Conservation (phyloP, 2,113 vertebrate species). For the Onychostruthus taczanowskii region DNA sequence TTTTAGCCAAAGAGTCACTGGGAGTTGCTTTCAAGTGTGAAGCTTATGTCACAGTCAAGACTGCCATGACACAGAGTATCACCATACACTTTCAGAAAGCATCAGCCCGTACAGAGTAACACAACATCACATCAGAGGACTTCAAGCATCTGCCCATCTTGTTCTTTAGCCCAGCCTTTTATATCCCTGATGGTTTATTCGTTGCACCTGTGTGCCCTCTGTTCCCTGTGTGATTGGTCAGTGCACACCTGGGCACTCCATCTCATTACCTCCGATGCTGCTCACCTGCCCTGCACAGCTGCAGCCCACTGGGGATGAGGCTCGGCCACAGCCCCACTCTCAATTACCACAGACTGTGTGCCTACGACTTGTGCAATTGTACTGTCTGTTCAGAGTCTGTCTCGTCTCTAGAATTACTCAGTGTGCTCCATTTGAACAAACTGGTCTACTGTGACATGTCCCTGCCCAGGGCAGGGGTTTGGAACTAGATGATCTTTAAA, state of each 20-base stretch:
- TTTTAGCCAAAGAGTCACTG: no score
- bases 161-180: neutral
- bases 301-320: neutral
- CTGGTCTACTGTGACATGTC: neutral
- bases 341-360: neutral
- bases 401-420: neutral
- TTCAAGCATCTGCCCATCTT: neutral
- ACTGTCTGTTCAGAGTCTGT: neutral
- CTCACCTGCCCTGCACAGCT: neutral
- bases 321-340: neutral
- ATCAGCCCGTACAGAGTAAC: neutral
- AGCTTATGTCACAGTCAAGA: neutral
- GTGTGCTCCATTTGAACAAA: neutral
- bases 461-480: neutral
- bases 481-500: neutral
- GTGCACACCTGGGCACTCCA: neutral
- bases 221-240: neutral
- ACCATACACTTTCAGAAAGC: neutral
- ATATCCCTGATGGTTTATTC: neutral
- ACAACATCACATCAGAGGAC: neutral
- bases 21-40: no score
- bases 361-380: neutral
- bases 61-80: neutral
- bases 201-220: neutral
- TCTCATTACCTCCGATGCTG: neutral